Evolutionary conservation across 2,888 invertebrate species (phyloP), one percentile per base, ranked within the genome.

Genomic region (Cyaniris semiargus): DNA sequence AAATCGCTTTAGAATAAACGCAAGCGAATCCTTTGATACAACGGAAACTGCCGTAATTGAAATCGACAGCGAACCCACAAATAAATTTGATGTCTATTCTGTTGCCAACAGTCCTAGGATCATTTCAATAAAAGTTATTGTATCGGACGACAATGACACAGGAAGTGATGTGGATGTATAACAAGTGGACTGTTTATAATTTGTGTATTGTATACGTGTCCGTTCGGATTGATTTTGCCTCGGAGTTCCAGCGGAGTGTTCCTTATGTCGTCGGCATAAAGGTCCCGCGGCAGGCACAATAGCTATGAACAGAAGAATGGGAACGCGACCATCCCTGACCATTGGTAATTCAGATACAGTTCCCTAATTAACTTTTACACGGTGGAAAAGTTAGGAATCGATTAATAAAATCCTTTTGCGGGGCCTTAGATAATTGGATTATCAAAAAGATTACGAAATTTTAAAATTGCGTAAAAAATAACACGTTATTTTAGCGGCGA

Each of bases 131-230:
- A 92, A 92, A 93, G 90, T 93, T 93, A 91, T 93, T 93, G 91
- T 93, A 93, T 92, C 88, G 92, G 86, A 86, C 89, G 89, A 93
- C 94, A 94, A 94, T 93, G 88, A 84, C 86, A 87, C 91, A 93
- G 93, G 94, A 94, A 93, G 91, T 90, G 91, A 91, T 91, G 90
- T 87, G 91, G 87, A 87, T 88, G 90, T 91, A 89, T 90, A 86
- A 90, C 92, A 92, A 93, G 93, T 93, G 92, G 90, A 90, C 91
- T 94, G 94, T 93, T 93, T 93, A 94, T 93, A 93, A 94, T 94
- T 93, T 91, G 93, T 90, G 85, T 88, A 92, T 93, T 94, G 93
- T 93, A 86, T 83, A 80, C 84, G 82, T 82, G 86, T 21, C 58
- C 21, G 21, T 58, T 58, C 8, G 5, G 58, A n/a, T 8, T 58